A percentile compares a stretch with the other conserved stretches of the same genome.
Conservation (phyloP, 2,113 vertebrate species). For the Microcebus murinus region DNA sequence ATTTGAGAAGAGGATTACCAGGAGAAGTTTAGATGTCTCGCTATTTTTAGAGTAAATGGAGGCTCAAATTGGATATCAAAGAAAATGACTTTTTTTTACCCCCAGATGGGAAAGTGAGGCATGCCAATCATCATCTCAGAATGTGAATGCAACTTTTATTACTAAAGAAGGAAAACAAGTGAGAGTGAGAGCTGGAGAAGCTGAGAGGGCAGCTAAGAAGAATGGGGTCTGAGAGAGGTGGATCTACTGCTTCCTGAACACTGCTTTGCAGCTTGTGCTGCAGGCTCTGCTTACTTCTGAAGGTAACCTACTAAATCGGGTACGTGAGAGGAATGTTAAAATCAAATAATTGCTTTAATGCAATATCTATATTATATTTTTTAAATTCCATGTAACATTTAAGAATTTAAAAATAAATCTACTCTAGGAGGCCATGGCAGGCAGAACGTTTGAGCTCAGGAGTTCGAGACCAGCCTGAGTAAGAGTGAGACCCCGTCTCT, state of each 20-base stretch:
- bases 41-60: constrained; percentile 2
- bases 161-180: not conserved
- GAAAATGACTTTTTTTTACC: not conserved
- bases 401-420: constrained; percentile 18
- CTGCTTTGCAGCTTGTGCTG: not conserved
- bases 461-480: no score
- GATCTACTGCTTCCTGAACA: not conserved
- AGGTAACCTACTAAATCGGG: not conserved
- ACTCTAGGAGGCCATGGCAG: not conserved
- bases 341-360: not conserved
- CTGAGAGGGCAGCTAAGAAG: not conserved
- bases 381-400: not conserved
- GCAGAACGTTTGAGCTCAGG: no score
- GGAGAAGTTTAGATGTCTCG: not conserved
- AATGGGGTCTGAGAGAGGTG: not conserved
- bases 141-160: not conserved
- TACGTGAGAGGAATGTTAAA: not conserved
- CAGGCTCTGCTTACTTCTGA: not conserved
- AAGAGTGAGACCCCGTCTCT: no score
- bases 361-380: not conserved
- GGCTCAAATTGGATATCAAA: not conserved
- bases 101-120: not conserved
- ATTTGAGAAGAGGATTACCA: not conserved
- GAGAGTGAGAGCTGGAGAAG: not conserved
- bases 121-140: not conserved